Base-by-base conservation (phyloP, 2,888 invertebrate species). In the Thalpophila matura region DNA sequence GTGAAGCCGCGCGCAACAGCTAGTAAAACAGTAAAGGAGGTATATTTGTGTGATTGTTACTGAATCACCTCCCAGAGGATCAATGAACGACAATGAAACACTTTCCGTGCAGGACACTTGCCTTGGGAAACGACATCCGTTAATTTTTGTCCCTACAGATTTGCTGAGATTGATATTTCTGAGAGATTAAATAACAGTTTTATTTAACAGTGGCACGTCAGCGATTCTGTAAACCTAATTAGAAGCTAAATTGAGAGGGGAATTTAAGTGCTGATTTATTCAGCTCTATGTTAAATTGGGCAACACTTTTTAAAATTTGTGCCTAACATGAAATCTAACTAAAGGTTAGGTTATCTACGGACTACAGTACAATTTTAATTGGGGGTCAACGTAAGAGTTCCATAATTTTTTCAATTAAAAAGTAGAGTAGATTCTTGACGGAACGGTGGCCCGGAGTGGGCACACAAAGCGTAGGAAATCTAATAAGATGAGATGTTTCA, bases 101-200 rank as follows among this genome's bases (percentile, higher is more conserved):
- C 64, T 77, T 74, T 62, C 40, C 45, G 35, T 18, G 35, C 24
- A 47, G 40, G 46, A 26, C 40, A 74, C 74, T 72, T 60, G 57
- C 33, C 51, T 67, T 58, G 18, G 37, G 27, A 65, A 67, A 70
- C 42, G 62, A 74, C 49, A 64, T 67, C 61, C 35, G 57, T 70
- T 74, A 70, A 77, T 77, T 74, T 66, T 50, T 40, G 53, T 76
- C 73, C 66, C 58, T 31, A 56, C 14, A 50, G 77, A 61, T 59
- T 68, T 61, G 24, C 40, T 18, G 35, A 38, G 58, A 70, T 51
- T 70, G 29, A 54, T 72, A 66, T 51, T 42, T 37, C 26, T 14
- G 24, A 16, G 35, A 63, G 33, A 50, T 58, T 53, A 63, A 59
- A 60, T 65, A 70, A 53, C 58, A 59, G 47, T 45, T 65, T 37